Base-by-base conservation (phyloP, 2,113 vertebrate species). In the Odontophorus gujanensis region DNA sequence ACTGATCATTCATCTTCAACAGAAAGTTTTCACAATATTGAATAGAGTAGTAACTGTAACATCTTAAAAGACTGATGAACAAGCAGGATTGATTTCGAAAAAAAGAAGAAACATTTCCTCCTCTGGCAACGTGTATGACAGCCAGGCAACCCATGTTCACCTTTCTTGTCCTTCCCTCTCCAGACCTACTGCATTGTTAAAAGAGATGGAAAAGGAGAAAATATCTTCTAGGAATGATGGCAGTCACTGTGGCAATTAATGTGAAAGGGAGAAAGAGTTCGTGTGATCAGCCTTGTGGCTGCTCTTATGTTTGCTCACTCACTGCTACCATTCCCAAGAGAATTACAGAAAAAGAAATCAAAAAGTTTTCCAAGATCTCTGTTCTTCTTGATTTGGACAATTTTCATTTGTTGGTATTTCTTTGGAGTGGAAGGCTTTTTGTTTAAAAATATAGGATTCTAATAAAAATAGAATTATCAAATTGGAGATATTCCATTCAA, bases 331-430 rank as follows among this genome's bases (percentile, higher is more conserved):
- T 38, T 72, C 43, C 42, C 69, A 78, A 51, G 9, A 61, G 17
- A 72, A 16, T 24, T 34, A 11, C 22, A 61, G 43, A 87, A 73
- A 73, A 81, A 19, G 7, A 3, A 65, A 36, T 68, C 24, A 45
- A 1, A 0, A 19, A 1, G 0, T 4, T 66, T 63, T 53, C 45
- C 18, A 83, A 71, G 24, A 62, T 43, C 66, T 73, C 30, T 21
- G 24, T 53, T 73, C 40, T 67, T 59, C 47, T 24, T 13, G 12
- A 5, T 50, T 90, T 71, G 36, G 69, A 28, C 17, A 17, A 4
- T 67, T 93, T 83, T 59, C 5, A 2, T 25, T 63, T 25, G 2
- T 2, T 83, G 42, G 9, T 42, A 55, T 83, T 85, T 83, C 59
- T 50, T 13, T 38, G 40, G 20, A 82, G 36, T 14, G 9, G 5